A percentile compares a stretch with the other conserved stretches of the same genome.
Conservation (phyloP, 2,113 vertebrate genomes). For the Potamarius usumacintae region DNA sequence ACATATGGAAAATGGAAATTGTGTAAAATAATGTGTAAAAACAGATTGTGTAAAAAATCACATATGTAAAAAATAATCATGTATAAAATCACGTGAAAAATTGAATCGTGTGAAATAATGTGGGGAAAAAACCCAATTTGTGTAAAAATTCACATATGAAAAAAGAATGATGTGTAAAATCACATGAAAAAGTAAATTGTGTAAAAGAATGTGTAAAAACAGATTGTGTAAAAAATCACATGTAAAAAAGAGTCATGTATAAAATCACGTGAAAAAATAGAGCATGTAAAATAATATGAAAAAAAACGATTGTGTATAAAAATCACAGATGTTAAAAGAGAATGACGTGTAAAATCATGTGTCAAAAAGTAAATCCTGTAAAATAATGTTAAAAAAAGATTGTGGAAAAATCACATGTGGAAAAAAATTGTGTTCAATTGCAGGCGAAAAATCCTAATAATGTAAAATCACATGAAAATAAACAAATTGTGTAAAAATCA, state of each 20-base stretch:
- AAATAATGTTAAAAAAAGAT: neutral
- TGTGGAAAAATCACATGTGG: neutral
- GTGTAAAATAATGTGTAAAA: too few relatives aligned
- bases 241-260: neutral
- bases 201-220: neutral
- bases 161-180: neutral
- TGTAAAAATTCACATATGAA: too few relatives aligned
- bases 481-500: neutral
- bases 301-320: neutral
- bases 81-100: too few relatives aligned
- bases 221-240: neutral
- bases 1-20: too few relatives aligned
- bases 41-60: too few relatives aligned
- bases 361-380: too few relatives aligned
- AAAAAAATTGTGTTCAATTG: neutral
- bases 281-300: too few relatives aligned
- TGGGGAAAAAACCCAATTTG: too few relatives aligned
- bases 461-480: neutral
- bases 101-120: too few relatives aligned
- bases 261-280: neutral
- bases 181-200: neutral
- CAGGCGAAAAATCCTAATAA: too few relatives aligned
- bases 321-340: neutral
- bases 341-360: neutral
- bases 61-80: too few relatives aligned